Evolutionary conservation across 1,140 invertebrate genomes (phyloP).

Genomic region (Platorchestia sp.): DNA sequence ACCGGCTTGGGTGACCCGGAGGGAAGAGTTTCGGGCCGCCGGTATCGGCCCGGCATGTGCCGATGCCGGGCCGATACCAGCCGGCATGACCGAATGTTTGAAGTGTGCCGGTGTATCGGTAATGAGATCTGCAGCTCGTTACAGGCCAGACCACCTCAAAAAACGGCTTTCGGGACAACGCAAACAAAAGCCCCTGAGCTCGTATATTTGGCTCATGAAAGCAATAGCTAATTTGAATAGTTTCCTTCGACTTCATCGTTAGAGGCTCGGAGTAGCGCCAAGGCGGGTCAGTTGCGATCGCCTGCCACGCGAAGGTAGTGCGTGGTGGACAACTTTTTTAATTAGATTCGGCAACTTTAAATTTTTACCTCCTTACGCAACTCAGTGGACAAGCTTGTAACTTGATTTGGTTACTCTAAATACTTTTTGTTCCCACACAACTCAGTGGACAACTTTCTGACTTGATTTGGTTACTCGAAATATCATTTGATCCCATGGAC

Average conservation of each 20-base stretch:
- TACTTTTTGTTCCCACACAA: too few relatives aligned
- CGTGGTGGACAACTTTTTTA: too few relatives aligned
- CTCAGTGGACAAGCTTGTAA: too few relatives aligned
- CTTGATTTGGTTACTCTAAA: too few relatives aligned
- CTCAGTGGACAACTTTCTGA: too few relatives aligned
- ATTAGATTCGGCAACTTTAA: too few relatives aligned
- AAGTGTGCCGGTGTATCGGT: background rate
- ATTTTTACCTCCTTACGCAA: too few relatives aligned
- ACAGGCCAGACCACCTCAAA: background rate
- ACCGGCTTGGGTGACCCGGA: background rate
- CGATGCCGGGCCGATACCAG: too few relatives aligned
- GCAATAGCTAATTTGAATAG: background rate
- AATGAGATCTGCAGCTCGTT: background rate
- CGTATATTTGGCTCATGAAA: background rate
- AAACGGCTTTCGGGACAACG: background rate
- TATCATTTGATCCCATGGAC: too few relatives aligned
- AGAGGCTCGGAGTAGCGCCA: background rate
- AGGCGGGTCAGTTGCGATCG: background rate
- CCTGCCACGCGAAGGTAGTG: background rate
- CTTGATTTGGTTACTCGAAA: too few relatives aligned
- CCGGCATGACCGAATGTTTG: background rate
- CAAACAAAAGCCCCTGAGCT: background rate
- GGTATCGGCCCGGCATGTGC: background rate
- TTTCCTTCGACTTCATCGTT: background rate
- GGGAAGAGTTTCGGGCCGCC: background rate